Evolutionary conservation across 2,888 invertebrate genomes (phyloP), one percentile per base, ranked within the genome.

Genomic region (Pristionchus exspectatus): DNA sequence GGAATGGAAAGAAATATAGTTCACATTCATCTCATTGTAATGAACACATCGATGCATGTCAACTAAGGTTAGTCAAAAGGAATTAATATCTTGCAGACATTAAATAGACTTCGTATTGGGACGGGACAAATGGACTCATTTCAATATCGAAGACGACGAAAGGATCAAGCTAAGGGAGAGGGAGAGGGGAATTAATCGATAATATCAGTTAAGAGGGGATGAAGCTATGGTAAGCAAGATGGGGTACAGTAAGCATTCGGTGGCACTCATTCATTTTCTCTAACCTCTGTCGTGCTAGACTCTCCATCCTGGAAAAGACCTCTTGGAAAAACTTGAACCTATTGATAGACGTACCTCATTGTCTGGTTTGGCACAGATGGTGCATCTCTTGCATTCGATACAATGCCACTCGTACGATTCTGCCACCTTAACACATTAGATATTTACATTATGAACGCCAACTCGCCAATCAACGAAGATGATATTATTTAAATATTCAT

Each of bases 381-480:
- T 97, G 96, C 98, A 98, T 86, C 97, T 97, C 96, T 98, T 98
- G 96, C 98, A 98, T 94, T 97, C 98, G 93, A 97, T 97, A 95
- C 98, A 98, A 95, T 97, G 97, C 98, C 98, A 98, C 94, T 97
- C 96, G 96, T 98, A 98, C 92, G 90, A 90, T 94, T 97, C 97
- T 91, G 97, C 97, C 93, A 97, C 97, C 88, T 88, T 7, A 27
- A 59, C n/a, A 1, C n/a, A 69, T 5, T 38, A 38, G 38, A 38
- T 38, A 38, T 38, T 38, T 38, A 38, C 38, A 74, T 33, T 12
- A 38, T 38, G 21, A 30, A 38, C 30, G 16, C 5, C 27, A 33
- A 33, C 18, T 2, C 16, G 77, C 33, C 16, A n/a, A 14, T 38
- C 44, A 50, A 16, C 38, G 21, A 27, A n/a, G 77, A 77, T 27